A percentile compares a stretch with the other conserved stretches of the same genome.
Conservation (phyloP, 92 coral and sea anemone genomes). For the Siderastrea radians region DNA sequence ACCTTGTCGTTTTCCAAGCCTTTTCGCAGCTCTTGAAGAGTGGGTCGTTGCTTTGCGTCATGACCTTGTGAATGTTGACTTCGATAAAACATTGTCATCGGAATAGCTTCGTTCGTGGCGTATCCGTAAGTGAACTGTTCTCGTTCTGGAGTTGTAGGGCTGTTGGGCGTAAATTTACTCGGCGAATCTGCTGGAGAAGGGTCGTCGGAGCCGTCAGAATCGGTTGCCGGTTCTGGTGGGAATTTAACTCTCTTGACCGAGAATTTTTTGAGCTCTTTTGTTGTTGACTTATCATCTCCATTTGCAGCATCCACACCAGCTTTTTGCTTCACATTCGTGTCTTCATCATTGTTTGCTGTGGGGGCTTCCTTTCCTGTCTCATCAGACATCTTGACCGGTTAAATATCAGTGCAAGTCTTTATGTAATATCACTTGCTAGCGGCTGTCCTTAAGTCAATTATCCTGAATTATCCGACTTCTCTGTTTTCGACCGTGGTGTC, state of each 20-base stretch:
- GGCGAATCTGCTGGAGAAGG: neutral
- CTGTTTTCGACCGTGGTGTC: no score
- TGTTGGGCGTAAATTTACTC: slow-evolving; percentile 16
- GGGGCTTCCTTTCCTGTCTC: neutral
- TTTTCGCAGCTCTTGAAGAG: slow-evolving; percentile 88
- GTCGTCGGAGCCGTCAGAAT: neutral
- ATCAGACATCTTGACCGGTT: slow-evolving; percentile 20
- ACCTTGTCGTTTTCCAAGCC: slow-evolving; percentile 79
- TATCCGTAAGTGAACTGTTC: slow-evolving; percentile 85
- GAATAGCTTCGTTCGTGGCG: slow-evolving; percentile 92
- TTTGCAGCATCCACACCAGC: neutral
- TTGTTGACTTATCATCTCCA: slow-evolving; percentile 13
- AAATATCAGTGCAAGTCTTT: neutral
- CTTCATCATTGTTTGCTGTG: neutral
- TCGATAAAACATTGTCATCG: slow-evolving; percentile 97
- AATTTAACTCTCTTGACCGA: slow-evolving; percentile 22
- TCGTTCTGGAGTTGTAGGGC: slow-evolving; percentile 73
- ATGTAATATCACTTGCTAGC: neutral
- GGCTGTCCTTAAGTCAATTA: no score
- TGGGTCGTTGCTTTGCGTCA: slow-evolving; percentile 84
- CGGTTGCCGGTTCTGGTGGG: neutral
- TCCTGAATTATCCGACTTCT: no score
- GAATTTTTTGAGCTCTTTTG: slow-evolving; percentile 17
- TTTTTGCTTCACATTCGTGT: neutral
- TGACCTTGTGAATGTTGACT: slow-evolving; percentile 78